Evolutionary conservation across 2,797 vertebrate species (phyloP).

Genomic region (Enteromius trimaculatus): DNA sequence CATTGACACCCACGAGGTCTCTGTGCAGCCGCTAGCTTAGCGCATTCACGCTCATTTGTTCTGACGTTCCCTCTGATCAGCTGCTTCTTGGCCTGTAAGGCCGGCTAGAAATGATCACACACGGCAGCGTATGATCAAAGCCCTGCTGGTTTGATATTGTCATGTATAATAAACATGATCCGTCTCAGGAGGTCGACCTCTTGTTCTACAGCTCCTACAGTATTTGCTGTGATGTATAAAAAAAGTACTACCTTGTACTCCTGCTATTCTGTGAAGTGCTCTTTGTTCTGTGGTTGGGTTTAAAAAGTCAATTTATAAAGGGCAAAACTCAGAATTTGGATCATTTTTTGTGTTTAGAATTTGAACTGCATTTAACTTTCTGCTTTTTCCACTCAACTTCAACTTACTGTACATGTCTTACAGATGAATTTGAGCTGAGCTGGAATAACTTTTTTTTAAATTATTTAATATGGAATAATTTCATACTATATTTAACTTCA

Average conservation of each 20-base stretch:
- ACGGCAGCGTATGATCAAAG: slow-evolving; percentile 24
- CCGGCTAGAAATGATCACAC: slow-evolving; percentile 11
- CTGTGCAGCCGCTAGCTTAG: not conserved
- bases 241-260: not conserved
- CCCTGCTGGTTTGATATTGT: slow-evolving; percentile 6
- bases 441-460: not conserved
- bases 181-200: not conserved
- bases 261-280: not conserved
- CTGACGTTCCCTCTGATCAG: slow-evolving; percentile 17
- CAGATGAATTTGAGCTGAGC: not conserved
- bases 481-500: not conserved
- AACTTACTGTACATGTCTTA: not conserved
- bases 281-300: not conserved
- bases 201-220: not conserved
- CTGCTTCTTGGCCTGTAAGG: not conserved
- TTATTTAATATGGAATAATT: not conserved
- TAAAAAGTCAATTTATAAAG: not conserved
- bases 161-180: slow-evolving; percentile 25
- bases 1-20: slow-evolving; percentile 7
- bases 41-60: slow-evolving; percentile 21
- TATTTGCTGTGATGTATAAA: slow-evolving; percentile 17
- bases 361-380: not conserved
- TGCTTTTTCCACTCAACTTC: not conserved
- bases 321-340: not conserved
- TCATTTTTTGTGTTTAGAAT: not conserved